Base-by-base conservation (phyloP, 1,140 invertebrate genomes). In the Bombus confusus region DNA sequence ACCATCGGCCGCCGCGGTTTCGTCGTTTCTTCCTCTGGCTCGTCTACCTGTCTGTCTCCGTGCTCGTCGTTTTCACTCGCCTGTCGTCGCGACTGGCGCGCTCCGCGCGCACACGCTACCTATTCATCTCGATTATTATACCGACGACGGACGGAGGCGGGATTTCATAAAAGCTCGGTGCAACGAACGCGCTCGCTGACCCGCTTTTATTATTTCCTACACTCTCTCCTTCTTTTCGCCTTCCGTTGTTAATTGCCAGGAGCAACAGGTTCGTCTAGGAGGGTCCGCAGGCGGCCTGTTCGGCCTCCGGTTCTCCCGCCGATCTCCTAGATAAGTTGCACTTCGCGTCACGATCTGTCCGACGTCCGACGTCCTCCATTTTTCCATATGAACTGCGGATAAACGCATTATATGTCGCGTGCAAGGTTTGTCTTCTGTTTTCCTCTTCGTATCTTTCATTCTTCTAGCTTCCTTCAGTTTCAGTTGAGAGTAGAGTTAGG, bases 231-330 rank as follows among this genome's bases (percentile, higher is more conserved):
- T 28, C 39, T 74, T 85, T 74, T 85, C 43, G 78, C 85, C 82
- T 85, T 81, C 89, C 81, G 80, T 84, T 89, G 90, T 86, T 91
- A 91, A 91, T 91, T 91, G 86, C 83, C 71, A 68, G 66, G 87
- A 88, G 90, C 90, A 91, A 91, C 90, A 91, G 90, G 90, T 89
- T 89, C 79, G 76, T 89, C 88, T 84, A 78, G 84, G 76, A 76
- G 77, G 80, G 74, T 80, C 80, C 83, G 47, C 64, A 37, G 43
- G 25, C 69, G 52, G 43, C 28, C 59, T n/a, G n/a, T 80, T 43
- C 59, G 66, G 28, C 41, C 43, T 62, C 28, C 39, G 47, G 57
- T 83, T 69, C 75, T 84, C 78, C 34, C 77, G 64, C 47, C 64
- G 62, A 83, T 73, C 59, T 72, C 78, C 80, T 59, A 43, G 84